phyloP scores from a whole-genome alignment of 1,140 invertebrate species.

The Episyrphus balteatus region DNA sequence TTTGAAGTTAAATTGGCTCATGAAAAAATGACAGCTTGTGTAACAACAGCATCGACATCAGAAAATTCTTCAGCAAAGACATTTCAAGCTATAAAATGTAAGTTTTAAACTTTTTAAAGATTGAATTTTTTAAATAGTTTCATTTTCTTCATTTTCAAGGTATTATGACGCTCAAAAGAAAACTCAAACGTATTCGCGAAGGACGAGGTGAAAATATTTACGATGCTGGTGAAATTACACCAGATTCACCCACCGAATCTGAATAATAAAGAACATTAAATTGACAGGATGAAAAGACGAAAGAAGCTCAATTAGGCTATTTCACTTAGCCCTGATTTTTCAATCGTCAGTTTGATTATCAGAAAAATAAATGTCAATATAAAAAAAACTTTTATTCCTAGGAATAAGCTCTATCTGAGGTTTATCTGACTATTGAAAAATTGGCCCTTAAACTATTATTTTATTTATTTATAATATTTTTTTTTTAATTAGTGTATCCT shows the following conservation, averaged over 20 bases:
- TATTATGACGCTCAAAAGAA: slow-evolving; percentile 34
- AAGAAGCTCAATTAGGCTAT: too few relatives aligned
- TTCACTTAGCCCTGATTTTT: too few relatives aligned
- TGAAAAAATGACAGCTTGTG: slow-evolving; percentile 18
- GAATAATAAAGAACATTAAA: neutral
- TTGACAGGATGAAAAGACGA: too few relatives aligned
- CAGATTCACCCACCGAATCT: too few relatives aligned
- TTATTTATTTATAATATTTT: too few relatives aligned
- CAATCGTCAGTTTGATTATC: too few relatives aligned
- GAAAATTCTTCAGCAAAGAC: slow-evolving; percentile 24
- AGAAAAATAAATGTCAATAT: too few relatives aligned
- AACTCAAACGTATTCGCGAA: slow-evolving; percentile 33
- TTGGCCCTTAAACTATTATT: too few relatives aligned
- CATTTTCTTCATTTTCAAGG: slow-evolving; percentile 11
- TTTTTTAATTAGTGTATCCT: too few relatives aligned
- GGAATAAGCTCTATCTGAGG: too few relatives aligned
- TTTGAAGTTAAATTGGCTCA: slow-evolving; percentile 30
- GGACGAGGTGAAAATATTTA: slow-evolving; percentile 27
- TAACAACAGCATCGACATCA: slow-evolving; percentile 16
- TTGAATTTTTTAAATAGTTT: neutral
- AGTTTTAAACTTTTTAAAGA: slow-evolving; percentile 2
- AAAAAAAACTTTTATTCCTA: too few relatives aligned
- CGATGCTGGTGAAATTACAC: slow-evolving; percentile 9
- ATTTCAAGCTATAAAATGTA: slow-evolving; percentile 35
- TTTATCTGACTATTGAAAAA: too few relatives aligned